Percentiles rank a stretch among this genome's conserved stretches.
These are phyloP conservation scores for Calcarius lapponicus DNA, from an alignment of 2,797 vertebrate species.

Conservation along the genomic window DNA sequence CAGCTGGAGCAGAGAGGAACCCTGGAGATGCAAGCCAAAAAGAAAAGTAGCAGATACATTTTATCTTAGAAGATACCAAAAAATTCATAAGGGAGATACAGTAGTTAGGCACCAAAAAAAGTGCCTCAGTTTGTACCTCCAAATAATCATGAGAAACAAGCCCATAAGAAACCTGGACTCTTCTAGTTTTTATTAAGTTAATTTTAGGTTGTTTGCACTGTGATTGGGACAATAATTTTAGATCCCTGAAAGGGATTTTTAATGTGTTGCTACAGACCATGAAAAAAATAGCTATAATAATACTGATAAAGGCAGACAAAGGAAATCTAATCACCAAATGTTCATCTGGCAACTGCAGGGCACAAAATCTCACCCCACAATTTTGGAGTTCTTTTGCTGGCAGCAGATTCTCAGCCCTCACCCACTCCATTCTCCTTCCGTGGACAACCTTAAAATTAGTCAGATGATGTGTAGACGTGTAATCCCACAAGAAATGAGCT, in stretches of 20 bases:
- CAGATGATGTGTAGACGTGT: not conserved
- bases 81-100: not conserved
- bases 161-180: not conserved
- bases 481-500: not conserved
- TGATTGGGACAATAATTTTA: not conserved
- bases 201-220: not conserved
- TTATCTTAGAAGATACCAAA: not conserved
- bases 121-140: not conserved
- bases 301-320: not conserved
- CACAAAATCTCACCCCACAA: not conserved
- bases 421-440: not conserved
- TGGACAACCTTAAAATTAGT: not conserved
- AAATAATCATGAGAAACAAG: not conserved
- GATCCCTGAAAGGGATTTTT: not conserved
- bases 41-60: not conserved
- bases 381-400: not conserved
- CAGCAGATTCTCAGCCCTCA: not conserved
- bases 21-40: not conserved
- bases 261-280: not conserved
- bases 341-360: not conserved
- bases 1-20: not conserved
- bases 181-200: not conserved
- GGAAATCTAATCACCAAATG: not conserved
- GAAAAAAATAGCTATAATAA: not conserved
- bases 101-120: not conserved